Base-by-base conservation (phyloP, 2,797 vertebrate genomes). In the Borostomias antarcticus region DNA sequence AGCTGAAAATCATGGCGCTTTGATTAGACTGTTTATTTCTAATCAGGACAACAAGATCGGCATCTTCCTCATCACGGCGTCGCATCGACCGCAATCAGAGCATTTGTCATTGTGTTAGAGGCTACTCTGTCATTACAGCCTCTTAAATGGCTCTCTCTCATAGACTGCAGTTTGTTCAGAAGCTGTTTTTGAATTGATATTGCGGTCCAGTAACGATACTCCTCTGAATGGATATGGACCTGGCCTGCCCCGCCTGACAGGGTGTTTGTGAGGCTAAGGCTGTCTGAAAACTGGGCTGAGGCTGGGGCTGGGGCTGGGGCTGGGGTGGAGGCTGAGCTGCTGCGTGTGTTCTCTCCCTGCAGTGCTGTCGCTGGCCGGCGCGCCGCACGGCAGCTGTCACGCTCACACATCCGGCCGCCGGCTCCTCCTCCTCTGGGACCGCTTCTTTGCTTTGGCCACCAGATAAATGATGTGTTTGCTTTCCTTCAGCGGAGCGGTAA, bases 381-480 rank as follows among this genome's bases (percentile, higher is more conserved):
- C 35, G 2, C 52, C 21, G 54, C 25, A 80, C 83, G 69, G 76
- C 69, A 37, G 70, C 58, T 66, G 69, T 79, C 76, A 69, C 74
- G 25, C 52, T 63, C 43, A 21, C 15, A 0, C 61, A 69, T 80
- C 72, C 9, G 58, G 69, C 68, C 79, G 77, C 66, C 74, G 74
- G 30, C 75, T 62, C 53, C 26, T 4, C 67, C 80, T 78, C 81
- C 71, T 56, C 54, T 71, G 81, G 81, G 74, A 74, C 70, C 69
- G 79, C 70, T 80, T 83, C 83, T 86, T 88, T 88, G 75, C 78
- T 77, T 80, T 72, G 53, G 76, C 78, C 29, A 62, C 65, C 79
- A 80, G 86, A 88, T 87, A 82, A 87, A 88, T 85, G 80, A 88
- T 83, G 73, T 84, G 85, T 88, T 89, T 86, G 85, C 85, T 85